Evolutionary conservation across 2,113 vertebrate genomes (phyloP).

Genomic region (Hiodon alosoides): DNA sequence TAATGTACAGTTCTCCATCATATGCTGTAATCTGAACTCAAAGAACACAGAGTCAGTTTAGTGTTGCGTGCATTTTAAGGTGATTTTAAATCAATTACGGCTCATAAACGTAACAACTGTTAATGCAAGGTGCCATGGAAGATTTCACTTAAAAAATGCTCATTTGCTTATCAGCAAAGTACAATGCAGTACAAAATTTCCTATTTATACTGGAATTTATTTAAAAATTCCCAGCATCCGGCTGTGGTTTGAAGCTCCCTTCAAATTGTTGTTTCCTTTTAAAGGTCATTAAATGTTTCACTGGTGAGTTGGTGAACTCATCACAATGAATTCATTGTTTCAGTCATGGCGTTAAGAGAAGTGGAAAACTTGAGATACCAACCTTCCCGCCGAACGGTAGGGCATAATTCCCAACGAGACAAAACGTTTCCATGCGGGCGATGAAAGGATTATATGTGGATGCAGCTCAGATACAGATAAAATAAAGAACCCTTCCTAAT

Average conservation of each 20-base stretch:
- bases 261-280: background rate
- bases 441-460: background rate
- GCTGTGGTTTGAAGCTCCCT: background rate
- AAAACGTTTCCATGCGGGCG: background rate
- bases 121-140: background rate
- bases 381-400: background rate
- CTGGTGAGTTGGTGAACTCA: conserved; percentile 8
- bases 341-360: background rate
- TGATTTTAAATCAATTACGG: background rate
- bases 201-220: background rate
- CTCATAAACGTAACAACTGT: background rate
- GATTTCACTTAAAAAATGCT: background rate
- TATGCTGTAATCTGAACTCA: too few relatives aligned
- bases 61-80: background rate
- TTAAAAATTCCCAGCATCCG: background rate
- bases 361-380: conserved; percentile 1
- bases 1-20: background rate
- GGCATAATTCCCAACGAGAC: too few relatives aligned
- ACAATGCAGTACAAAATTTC: background rate
- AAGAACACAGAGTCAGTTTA: too few relatives aligned
- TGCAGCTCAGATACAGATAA: background rate
- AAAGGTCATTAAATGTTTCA: conserved; percentile 17
- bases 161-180: background rate
- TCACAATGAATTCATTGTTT: conserved; percentile 21
- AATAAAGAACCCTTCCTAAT: conserved; percentile 14